phyloP scores from a whole-genome alignment of 2,797 vertebrate species.

The Prunella strophiata region DNA sequence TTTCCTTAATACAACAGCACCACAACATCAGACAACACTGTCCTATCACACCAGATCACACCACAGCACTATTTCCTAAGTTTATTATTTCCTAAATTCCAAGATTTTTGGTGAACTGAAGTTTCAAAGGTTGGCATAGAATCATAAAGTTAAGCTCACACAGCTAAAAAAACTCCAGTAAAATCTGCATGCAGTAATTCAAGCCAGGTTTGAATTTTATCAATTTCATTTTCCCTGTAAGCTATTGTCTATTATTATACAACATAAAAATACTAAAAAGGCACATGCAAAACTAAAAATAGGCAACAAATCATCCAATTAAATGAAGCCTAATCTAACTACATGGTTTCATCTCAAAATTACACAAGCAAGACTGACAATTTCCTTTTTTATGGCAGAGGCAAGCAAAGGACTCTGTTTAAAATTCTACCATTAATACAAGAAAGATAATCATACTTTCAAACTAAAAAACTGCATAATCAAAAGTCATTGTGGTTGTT shows the following conservation, averaged over 20 bases:
- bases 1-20: background rate
- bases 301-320: background rate
- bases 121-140: background rate
- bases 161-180: fast-evolving
- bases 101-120: background rate
- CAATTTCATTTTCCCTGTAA: background rate
- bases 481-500: background rate
- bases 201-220: background rate
- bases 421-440: background rate
- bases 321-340: background rate
- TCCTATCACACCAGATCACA: background rate
- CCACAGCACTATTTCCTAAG: background rate
- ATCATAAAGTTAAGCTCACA: background rate
- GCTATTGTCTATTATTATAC: background rate
- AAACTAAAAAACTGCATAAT: background rate
- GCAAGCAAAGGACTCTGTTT: background rate
- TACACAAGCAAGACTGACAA: background rate
- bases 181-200: background rate
- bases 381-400: background rate
- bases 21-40: background rate
- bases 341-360: background rate
- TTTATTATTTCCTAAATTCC: background rate
- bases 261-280: background rate
- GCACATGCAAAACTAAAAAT: background rate
- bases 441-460: background rate